phyloP scores from a whole-genome alignment of 2,113 vertebrate species.

The Sialia sialis region DNA sequence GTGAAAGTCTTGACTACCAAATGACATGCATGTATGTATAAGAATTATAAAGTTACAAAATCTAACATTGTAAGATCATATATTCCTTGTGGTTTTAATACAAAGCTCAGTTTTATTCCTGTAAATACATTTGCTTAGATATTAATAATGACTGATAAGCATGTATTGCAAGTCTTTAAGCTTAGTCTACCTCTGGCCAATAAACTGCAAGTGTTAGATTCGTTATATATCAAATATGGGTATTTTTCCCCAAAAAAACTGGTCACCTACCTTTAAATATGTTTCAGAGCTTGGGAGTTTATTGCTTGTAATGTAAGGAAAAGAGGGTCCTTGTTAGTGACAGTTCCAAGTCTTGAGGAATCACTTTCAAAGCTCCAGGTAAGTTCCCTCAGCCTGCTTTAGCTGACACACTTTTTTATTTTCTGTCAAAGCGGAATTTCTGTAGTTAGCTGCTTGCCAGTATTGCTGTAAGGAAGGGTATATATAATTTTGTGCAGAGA shows the following conservation, averaged over 20 bases:
- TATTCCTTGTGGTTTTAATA: background rate
- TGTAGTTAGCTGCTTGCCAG: background rate
- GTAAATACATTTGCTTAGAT: background rate
- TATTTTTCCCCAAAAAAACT: background rate
- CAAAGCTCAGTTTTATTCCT: background rate
- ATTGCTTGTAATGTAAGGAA: constrained; percentile 80
- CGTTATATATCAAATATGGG: background rate
- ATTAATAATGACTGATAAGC: background rate
- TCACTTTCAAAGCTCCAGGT: constrained; percentile 81
- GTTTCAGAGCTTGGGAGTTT: constrained; percentile 84
- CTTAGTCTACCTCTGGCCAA: background rate
- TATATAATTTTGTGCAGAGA: background rate
- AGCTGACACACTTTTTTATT: background rate
- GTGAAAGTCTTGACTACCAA: background rate
- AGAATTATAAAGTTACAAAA: background rate
- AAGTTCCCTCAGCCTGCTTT: constrained; percentile 23
- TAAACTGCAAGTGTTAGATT: background rate
- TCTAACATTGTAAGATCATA: background rate
- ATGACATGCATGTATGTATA: background rate
- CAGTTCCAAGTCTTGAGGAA: constrained; percentile 85
- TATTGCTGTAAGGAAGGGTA: background rate
- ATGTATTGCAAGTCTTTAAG: background rate
- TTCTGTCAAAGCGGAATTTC: background rate
- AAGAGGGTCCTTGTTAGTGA: constrained; percentile 82
- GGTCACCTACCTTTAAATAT: constrained; percentile 9